Evolutionary conservation across 2,797 vertebrate genomes (phyloP).

Genomic region (Huso huso): DNA sequence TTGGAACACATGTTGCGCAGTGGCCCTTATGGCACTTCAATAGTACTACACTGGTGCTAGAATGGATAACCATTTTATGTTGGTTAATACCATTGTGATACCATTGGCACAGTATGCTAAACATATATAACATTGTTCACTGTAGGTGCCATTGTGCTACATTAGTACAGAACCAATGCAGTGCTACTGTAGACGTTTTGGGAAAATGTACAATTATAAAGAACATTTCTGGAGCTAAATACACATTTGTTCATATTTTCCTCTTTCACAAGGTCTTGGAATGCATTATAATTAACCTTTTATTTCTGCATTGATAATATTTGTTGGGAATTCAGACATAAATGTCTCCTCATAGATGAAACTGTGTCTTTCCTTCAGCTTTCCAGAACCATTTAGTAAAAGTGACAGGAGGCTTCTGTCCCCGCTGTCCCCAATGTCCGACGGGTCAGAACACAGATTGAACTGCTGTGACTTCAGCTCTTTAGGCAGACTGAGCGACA

Average conservation of each 20-base stretch:
- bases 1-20: too few relatives aligned
- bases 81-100: too few relatives aligned
- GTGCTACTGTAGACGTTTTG: too few relatives aligned
- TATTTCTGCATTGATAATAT: background rate
- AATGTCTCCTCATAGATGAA: background rate
- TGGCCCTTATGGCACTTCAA: too few relatives aligned
- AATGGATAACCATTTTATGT: too few relatives aligned
- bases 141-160: too few relatives aligned
- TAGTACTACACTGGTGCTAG: too few relatives aligned
- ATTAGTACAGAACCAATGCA: too few relatives aligned
- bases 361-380: slow-evolving; percentile 42
- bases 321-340: background rate
- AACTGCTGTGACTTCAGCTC: slow-evolving; percentile 59
- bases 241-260: background rate
- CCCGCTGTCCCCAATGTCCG: slow-evolving; percentile 69
- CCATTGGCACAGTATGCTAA: too few relatives aligned
- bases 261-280: background rate
- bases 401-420: slow-evolving; percentile 74
- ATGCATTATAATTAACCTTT: background rate
- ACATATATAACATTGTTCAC: too few relatives aligned
- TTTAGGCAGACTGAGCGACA: slow-evolving; percentile 47
- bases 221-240: too few relatives aligned
- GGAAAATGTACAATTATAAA: background rate
- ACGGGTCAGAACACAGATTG: slow-evolving; percentile 64
- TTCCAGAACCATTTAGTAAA: slow-evolving; percentile 71